Evolutionary conservation across 2,797 vertebrate species (phyloP).

Genomic region (Chelidonichthys spinosus): DNA sequence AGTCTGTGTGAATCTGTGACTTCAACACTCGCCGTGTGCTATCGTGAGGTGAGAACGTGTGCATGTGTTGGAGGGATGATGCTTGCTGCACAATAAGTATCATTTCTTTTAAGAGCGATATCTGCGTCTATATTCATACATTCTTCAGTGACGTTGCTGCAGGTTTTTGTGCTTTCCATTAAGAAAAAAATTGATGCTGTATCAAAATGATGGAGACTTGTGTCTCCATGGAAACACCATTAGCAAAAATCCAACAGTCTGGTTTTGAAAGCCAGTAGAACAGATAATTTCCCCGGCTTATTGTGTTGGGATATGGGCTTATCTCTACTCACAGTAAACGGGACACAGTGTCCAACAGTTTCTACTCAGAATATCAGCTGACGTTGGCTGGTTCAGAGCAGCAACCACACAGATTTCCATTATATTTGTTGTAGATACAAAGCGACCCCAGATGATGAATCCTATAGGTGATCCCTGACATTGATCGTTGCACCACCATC

Average conservation of each 20-base stretch:
- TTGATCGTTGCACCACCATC: background rate
- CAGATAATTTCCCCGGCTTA: slow-evolving; percentile 1
- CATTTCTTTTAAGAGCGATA: background rate
- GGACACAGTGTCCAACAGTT: slow-evolving; percentile 4
- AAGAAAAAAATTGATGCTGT: background rate
- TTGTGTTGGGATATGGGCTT: background rate
- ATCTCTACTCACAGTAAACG: background rate
- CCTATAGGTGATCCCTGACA: background rate
- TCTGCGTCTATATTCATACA: background rate
- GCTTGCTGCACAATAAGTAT: background rate
- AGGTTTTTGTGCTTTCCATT: background rate
- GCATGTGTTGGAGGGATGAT: slow-evolving; percentile 6
- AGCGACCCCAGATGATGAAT: background rate
- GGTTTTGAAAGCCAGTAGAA: background rate
- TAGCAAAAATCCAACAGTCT: background rate
- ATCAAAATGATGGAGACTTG: background rate
- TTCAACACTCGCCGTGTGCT: slow-evolving; percentile 12
- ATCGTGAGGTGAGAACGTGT: slow-evolving; percentile 22
- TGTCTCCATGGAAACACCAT: slow-evolving; percentile 25
- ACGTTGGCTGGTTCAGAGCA: background rate
- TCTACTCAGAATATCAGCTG: background rate
- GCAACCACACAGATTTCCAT: background rate
- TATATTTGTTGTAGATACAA: background rate
- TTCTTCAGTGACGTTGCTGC: background rate
- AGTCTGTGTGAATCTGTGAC: background rate